Conservation (phyloP, 2,797 vertebrate species). For the Sylvilagus floridanus region DNA sequence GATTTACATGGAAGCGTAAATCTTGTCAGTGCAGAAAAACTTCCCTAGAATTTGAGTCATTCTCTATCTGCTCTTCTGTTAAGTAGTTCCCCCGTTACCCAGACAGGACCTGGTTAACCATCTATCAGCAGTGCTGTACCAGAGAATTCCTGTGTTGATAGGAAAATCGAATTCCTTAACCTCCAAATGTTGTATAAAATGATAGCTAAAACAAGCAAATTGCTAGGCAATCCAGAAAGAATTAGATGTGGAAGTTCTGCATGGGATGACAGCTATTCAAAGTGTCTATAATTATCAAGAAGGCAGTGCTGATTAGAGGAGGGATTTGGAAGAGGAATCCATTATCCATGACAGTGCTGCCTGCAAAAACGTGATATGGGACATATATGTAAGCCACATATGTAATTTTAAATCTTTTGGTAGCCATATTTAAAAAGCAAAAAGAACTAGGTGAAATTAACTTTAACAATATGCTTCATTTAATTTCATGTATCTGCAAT, state of each 20-base stretch:
- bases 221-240: not conserved
- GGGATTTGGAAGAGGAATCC: not conserved
- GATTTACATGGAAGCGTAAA: not conserved
- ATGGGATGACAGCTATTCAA: not conserved
- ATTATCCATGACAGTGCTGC: not conserved
- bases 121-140: not conserved
- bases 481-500: not conserved
- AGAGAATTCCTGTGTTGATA: slow-evolving; percentile 5
- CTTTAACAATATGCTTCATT: not conserved
- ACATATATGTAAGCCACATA: not conserved
- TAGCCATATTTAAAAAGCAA: not conserved
- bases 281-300: not conserved
- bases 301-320: not conserved
- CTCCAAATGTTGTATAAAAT: not conserved
- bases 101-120: not conserved
- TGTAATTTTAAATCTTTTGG: not conserved
- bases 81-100: not conserved
- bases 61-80: not conserved
- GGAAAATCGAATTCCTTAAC: slow-evolving; percentile 36
- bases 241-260: not conserved
- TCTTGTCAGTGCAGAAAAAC: not conserved
- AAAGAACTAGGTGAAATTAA: slow-evolving; percentile 15
- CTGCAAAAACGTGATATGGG: not conserved
- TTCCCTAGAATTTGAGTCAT: not conserved
- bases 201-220: slow-evolving; percentile 39